These are phyloP conservation scores for Campoletis raptor DNA, from an alignment of 2,888 invertebrate genomes.

Conservation along the genomic window DNA sequence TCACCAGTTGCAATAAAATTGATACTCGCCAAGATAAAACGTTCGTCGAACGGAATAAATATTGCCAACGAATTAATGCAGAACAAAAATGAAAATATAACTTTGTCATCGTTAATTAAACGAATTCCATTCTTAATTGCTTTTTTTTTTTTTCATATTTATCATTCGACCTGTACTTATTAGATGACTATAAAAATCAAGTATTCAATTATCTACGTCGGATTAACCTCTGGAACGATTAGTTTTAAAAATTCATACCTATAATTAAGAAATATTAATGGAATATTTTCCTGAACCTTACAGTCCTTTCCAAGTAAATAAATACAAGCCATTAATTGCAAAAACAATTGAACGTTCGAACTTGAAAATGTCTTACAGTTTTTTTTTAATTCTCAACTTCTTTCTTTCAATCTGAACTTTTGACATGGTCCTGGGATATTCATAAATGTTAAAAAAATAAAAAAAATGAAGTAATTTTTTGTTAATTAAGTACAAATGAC, in stretches of 20 bases:
- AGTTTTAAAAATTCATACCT: not conserved
- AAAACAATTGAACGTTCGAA: not conserved
- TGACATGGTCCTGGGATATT: not conserved
- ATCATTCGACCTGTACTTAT: not conserved
- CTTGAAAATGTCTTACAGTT: not conserved
- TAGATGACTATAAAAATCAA: not conserved
- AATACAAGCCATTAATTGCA: not conserved
- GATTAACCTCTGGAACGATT: not conserved
- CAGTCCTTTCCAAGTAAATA: not conserved
- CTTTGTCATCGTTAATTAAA: not conserved
- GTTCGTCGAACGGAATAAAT: constrained; percentile 1
- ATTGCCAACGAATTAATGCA: not conserved
- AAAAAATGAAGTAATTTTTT: no score
- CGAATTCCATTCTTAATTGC: not conserved
- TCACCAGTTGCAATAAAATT: not conserved
- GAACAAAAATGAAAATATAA: not conserved
- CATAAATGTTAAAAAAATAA: no score
- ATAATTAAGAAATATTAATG: not conserved
- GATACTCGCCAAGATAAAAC: constrained; percentile 14
- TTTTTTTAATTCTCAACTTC: not conserved
- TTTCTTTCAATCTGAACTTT: not conserved
- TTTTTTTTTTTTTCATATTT: not conserved
- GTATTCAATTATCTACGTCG: not conserved
- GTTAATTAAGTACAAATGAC: no score
- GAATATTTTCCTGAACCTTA: not conserved